A percentile compares a stretch with the other conserved stretches of the same genome.
These are phyloP conservation scores for Ara ararauna DNA, from an alignment of 2,797 vertebrate species.

Conservation along the genomic window DNA sequence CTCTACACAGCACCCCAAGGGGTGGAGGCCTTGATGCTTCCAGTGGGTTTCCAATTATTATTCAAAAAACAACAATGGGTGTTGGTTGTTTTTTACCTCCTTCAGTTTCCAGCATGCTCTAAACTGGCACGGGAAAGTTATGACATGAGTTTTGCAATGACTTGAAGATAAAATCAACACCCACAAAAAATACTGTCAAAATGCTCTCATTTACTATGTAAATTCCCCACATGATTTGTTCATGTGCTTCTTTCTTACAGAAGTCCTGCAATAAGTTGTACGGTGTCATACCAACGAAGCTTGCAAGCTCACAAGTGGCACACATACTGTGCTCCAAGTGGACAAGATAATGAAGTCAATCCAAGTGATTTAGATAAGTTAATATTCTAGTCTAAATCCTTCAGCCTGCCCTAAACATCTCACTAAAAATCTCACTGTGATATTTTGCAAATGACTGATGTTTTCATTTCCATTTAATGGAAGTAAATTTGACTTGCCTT, in stretches of 20 bases:
- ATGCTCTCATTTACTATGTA: background rate
- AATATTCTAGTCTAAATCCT: background rate
- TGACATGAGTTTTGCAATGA: background rate
- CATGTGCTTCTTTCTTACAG: background rate
- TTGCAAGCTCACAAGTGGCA: background rate
- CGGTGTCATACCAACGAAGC: accelerated
- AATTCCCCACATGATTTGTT: background rate
- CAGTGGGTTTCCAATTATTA: background rate
- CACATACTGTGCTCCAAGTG: background rate
- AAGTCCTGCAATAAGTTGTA: background rate
- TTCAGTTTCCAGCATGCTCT: background rate
- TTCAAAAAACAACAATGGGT: background rate
- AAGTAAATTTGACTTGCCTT: background rate
- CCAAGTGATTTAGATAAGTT: background rate
- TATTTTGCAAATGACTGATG: background rate
- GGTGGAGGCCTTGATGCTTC: background rate
- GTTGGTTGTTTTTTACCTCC: background rate
- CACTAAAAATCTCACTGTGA: accelerated
- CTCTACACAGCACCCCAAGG: background rate
- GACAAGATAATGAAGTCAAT: background rate
- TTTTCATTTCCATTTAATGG: background rate
- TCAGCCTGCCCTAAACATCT: background rate
- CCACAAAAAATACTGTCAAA: background rate
- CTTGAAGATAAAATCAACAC: background rate
- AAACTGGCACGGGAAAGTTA: background rate